phyloP scores from a whole-genome alignment of 1,140 invertebrate species.

The Pemphigus obesinymphae region DNA sequence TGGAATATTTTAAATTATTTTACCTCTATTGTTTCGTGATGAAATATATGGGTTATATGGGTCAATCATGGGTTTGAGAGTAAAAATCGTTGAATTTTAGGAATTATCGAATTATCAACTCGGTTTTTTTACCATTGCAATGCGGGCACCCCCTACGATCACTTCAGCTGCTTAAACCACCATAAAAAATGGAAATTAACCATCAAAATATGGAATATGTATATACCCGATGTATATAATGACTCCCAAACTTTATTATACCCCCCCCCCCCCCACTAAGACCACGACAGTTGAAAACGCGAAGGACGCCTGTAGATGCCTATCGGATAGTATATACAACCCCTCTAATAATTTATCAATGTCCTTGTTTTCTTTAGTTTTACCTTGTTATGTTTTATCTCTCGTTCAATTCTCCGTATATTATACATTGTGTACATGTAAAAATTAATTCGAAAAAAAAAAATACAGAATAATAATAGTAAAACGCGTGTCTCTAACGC shows the following conservation, averaged over 20 bases:
- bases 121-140: background rate
- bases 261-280: background rate
- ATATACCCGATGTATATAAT: background rate
- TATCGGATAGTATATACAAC: conserved; percentile 20
- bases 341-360: conserved; percentile 32
- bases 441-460: conserved; percentile 32
- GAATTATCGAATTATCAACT: background rate
- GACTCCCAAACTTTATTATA: conserved; percentile 16
- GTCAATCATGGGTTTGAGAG: too few species aligned
- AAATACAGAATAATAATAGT: background rate
- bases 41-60: too few species aligned
- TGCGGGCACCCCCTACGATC: background rate
- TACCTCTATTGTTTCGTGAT: too few species aligned
- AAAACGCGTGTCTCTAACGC: background rate
- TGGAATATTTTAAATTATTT: too few species aligned
- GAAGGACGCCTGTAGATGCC: background rate
- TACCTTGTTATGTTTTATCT: conserved; percentile 11
- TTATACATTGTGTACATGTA: background rate
- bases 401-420: background rate
- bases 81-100: background rate
- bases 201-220: too few species aligned
- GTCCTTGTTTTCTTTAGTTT: conserved; percentile 29
- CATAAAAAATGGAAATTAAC: conserved; percentile 39
- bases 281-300: background rate
- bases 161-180: background rate